phyloP scores from a whole-genome alignment of 2,113 vertebrate species.

The Corythaeola cristata region DNA sequence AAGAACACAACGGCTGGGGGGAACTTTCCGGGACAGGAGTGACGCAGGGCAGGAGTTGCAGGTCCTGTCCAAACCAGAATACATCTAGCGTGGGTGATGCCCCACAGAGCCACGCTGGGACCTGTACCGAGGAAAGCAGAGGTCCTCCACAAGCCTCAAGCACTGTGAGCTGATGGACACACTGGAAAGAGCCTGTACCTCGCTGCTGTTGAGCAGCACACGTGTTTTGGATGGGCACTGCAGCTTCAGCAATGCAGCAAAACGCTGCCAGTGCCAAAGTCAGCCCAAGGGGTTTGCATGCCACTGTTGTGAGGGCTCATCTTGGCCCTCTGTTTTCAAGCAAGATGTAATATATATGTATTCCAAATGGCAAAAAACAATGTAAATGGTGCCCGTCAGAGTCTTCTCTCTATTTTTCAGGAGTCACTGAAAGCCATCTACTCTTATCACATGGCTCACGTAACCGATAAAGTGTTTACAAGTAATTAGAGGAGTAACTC shows the following conservation, averaged over 20 bases:
- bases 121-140: background rate
- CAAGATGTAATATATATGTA: background rate
- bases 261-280: background rate
- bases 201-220: background rate
- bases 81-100: background rate
- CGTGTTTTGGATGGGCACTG: rapidly evolving
- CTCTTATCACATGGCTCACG: background rate
- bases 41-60: slow-evolving; percentile 71
- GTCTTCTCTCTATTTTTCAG: background rate
- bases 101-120: background rate
- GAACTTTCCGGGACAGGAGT: slow-evolving; percentile 44
- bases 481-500: background rate
- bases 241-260: background rate
- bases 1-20: slow-evolving; percentile 53
- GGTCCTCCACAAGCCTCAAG: background rate
- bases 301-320: background rate
- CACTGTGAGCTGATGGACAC: rapidly evolving
- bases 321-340: background rate
- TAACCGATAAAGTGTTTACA: background rate
- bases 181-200: background rate
- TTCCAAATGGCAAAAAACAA: background rate
- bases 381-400: background rate
- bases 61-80: slow-evolving; percentile 70
- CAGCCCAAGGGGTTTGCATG: background rate
- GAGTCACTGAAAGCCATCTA: background rate